Evolutionary conservation across 2,888 invertebrate species (phyloP).

Genomic region (Herminia tarsipennalis): DNA sequence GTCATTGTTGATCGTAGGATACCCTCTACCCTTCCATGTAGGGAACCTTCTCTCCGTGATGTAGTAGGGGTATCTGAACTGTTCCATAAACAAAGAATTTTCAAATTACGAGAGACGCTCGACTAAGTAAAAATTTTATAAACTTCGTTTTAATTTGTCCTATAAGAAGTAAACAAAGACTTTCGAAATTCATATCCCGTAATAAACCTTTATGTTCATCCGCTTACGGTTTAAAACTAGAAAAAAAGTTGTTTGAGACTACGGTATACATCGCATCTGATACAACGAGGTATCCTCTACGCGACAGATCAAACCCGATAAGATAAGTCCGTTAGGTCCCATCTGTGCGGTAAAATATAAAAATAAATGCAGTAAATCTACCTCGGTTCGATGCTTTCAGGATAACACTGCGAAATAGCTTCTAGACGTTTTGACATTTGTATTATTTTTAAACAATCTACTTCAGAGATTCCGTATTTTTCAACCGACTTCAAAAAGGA

Average conservation of each 20-base stretch:
- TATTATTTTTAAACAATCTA: neutral
- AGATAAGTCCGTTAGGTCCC: constrained; percentile 32
- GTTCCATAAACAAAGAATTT: too few species aligned
- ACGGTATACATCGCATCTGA: constrained; percentile 8
- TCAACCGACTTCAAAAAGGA: neutral
- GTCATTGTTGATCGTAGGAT: too few species aligned
- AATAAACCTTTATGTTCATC: neutral
- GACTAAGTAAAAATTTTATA: too few species aligned
- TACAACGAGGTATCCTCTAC: constrained; percentile 10
- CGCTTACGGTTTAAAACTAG: constrained; percentile 1
- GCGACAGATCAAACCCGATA: constrained; percentile 28
- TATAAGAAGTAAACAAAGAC: too few species aligned
- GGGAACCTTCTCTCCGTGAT: too few species aligned
- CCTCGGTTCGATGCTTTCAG: constrained; percentile 9
- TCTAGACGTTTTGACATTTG: neutral
- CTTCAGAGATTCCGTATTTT: too few species aligned
- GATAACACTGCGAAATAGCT: constrained; percentile 9
- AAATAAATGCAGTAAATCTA: constrained; percentile 33
- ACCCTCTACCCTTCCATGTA: too few species aligned
- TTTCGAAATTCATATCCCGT: too few species aligned
- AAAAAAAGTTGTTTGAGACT: constrained; percentile 8
- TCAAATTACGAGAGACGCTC: too few species aligned
- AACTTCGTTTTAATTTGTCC: too few species aligned
- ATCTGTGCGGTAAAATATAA: constrained; percentile 28
- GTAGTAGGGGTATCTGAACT: too few species aligned